Conservation (phyloP, 2,888 invertebrate species). For the Tinea pellionella region DNA sequence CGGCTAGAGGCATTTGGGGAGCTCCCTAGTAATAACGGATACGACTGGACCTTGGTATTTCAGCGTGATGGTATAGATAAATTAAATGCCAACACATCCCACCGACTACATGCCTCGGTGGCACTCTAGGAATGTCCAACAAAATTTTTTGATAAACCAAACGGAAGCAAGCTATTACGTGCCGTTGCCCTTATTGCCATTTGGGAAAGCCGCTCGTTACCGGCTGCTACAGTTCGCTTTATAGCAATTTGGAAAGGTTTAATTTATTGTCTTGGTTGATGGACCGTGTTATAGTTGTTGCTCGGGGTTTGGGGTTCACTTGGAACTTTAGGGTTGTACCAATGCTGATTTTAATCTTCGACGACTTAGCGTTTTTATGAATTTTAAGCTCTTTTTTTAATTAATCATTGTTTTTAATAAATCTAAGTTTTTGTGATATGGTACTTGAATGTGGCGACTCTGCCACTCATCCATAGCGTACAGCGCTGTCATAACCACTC, state of each 20-base stretch:
- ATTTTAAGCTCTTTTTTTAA: neutral
- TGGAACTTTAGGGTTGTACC: neutral
- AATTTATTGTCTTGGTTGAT: constrained; percentile 13
- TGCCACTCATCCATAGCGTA: no score
- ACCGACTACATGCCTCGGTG: constrained; percentile 39
- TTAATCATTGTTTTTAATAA: no score
- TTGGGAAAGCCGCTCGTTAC: constrained; percentile 13
- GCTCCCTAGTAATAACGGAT: constrained; percentile 49
- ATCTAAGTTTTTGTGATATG: no score
- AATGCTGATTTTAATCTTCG: neutral
- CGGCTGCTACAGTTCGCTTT: constrained; percentile 11
- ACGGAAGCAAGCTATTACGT: constrained; percentile 65
- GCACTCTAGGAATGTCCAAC: constrained; percentile 61
- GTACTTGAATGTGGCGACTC: no score
- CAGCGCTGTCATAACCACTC: no score
- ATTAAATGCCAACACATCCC: constrained; percentile 64
- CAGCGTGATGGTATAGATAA: constrained; percentile 60
- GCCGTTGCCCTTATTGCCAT: constrained; percentile 46
- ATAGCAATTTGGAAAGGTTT: constrained; percentile 13
- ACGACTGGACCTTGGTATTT: constrained; percentile 23
- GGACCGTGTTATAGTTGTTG: constrained; percentile 8
- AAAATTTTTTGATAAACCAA: constrained; percentile 65
- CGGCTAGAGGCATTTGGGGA: constrained; percentile 25
- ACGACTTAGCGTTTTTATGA: neutral
- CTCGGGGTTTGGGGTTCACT: neutral